Evolutionary conservation across 2,797 vertebrate genomes (phyloP).

Genomic region (Pipistrellus pygmaeus): DNA sequence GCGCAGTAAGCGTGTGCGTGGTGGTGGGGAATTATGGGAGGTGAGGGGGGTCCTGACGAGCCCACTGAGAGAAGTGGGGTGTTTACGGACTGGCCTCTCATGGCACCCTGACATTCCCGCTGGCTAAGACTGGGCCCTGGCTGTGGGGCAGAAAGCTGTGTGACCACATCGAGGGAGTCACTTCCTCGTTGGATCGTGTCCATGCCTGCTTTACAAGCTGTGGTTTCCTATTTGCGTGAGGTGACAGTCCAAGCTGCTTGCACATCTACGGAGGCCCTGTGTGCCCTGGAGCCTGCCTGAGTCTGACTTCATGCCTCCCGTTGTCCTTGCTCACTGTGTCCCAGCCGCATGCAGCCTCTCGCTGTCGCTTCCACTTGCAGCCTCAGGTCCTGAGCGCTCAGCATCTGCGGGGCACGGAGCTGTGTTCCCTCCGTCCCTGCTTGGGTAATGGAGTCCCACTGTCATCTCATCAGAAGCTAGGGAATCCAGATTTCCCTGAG

Average conservation of each 20-base stretch:
- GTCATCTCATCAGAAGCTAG: background rate
- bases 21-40: background rate
- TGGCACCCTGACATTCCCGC: background rate
- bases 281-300: background rate
- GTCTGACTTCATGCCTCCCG: background rate
- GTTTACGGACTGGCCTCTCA: background rate
- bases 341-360: background rate
- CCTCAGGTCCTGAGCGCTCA: background rate
- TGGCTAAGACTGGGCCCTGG: background rate
- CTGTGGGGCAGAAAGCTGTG: background rate
- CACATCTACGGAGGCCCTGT: accelerated
- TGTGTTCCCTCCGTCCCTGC: background rate
- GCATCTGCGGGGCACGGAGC: background rate
- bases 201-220: background rate
- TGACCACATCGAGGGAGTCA: background rate
- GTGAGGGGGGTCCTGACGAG: background rate
- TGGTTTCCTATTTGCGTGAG: background rate
- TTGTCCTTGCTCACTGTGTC: background rate
- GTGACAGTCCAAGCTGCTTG: background rate
- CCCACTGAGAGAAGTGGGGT: background rate
- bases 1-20: background rate
- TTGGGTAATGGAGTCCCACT: background rate
- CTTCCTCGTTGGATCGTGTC: background rate
- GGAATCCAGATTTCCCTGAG: background rate
- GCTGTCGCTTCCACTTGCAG: background rate